A percentile compares a stretch with the other conserved stretches of the same genome.
Evolutionary conservation across 2,797 vertebrate genomes (phyloP).

Genomic region (Mareca penelope): DNA sequence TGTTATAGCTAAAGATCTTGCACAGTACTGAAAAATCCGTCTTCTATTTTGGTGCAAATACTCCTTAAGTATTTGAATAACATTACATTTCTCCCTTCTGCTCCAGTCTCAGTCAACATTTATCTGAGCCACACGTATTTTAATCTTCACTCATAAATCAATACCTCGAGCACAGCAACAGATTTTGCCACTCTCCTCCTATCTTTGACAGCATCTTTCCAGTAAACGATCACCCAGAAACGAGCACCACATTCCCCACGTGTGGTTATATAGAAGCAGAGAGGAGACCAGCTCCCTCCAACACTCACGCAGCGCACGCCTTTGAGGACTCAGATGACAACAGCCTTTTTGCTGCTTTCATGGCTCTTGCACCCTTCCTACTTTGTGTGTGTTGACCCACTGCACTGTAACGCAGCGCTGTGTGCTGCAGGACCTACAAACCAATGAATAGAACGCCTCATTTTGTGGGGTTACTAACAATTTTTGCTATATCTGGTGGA

Average conservation of each 20-base stretch:
- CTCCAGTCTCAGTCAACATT: constrained; percentile 7
- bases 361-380: not conserved
- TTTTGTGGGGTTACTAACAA: not conserved
- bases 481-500: not conserved
- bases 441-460: not conserved
- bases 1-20: not conserved
- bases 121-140: not conserved
- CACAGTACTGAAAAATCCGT: not conserved
- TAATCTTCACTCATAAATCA: constrained; percentile 48
- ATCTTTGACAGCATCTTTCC: not conserved
- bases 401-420: not conserved
- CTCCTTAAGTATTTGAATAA: not conserved
- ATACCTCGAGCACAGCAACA: not conserved
- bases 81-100: not conserved
- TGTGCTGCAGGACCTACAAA: not conserved
- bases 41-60: not conserved
- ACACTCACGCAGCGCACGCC: accelerated
- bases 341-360: not conserved
- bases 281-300: not conserved
- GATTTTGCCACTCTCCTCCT: not conserved
- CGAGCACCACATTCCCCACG: not conserved
- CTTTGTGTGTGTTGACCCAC: not conserved
- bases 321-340: not conserved
- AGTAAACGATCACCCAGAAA: not conserved
- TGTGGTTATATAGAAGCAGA: not conserved